phyloP scores from a whole-genome alignment of 2,888 invertebrate genomes.

The Meiosimyza decipiens region DNA sequence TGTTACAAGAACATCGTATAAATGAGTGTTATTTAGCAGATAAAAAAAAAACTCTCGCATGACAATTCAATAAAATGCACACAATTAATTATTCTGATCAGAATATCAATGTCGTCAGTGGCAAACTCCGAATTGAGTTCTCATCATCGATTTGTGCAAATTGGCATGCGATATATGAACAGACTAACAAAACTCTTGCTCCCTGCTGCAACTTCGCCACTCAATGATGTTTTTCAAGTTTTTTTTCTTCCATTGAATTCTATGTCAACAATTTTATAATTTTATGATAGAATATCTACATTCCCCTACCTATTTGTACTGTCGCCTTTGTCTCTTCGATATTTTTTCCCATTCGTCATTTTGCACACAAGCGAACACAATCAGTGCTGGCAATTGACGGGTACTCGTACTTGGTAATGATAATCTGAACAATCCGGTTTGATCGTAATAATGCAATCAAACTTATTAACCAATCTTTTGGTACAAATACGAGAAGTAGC shows the following conservation, averaged over 20 bases:
- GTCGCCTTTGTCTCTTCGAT: not conserved
- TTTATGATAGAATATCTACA: not conserved
- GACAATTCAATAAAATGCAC: no score
- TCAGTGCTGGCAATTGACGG: no score
- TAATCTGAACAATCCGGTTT: conserved; percentile 29
- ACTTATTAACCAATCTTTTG: conserved; percentile 28
- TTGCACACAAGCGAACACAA: not conserved
- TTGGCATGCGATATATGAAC: not conserved
- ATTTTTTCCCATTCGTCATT: conserved; percentile 4
- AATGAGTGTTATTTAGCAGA: no score
- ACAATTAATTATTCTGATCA: not conserved
- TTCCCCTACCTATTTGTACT: not conserved
- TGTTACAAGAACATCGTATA: no score
- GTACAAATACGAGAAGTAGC: no score
- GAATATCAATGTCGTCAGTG: no score
- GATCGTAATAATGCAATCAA: conserved; percentile 19
- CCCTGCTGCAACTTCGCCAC: no score
- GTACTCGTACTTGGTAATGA: not conserved
- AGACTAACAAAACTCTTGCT: not conserved
- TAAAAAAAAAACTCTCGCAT: no score
- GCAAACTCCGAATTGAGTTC: not conserved
- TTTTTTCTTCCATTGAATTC: conserved; percentile 15
- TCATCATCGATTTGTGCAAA: not conserved
- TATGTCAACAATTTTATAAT: conserved; percentile 30
- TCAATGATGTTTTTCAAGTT: not conserved